A percentile compares a stretch with the other conserved stretches of the same genome.
Conservation (phyloP, 2,888 invertebrate genomes). For the Homarus gammarus region DNA sequence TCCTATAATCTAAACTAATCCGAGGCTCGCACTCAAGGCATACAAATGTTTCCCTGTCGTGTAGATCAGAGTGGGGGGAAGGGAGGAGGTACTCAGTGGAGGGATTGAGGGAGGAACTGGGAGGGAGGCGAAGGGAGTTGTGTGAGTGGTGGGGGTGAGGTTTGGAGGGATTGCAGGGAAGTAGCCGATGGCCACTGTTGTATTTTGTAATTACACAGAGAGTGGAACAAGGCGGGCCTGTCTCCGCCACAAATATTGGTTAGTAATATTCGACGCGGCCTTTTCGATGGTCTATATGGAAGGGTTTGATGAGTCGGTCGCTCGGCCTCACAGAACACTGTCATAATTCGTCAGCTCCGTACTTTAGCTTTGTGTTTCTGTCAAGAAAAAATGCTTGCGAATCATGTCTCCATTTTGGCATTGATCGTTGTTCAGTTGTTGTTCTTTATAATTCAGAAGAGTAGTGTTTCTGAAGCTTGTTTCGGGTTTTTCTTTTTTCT, state of each 20-base stretch:
- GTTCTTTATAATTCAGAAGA: too few relatives aligned
- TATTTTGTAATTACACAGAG: constrained; percentile 48
- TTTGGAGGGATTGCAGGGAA: neutral
- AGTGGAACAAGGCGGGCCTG: constrained; percentile 26
- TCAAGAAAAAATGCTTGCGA: too few relatives aligned
- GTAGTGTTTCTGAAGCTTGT: too few relatives aligned
- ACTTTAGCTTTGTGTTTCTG: too few relatives aligned
- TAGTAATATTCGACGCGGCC: constrained; percentile 33
- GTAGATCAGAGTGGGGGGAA: constrained; percentile 5
- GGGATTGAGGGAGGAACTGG: neutral
- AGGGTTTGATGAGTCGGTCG: constrained; percentile 22
- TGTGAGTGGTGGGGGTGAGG: neutral
- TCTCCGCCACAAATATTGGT: constrained; percentile 47
- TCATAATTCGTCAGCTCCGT: too few relatives aligned
- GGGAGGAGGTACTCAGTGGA: neutral
- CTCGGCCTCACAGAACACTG: too few relatives aligned
- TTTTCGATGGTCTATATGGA: constrained; percentile 8
- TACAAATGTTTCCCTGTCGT: constrained; percentile 57
- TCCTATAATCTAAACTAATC: constrained; percentile 56
- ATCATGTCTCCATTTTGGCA: too few relatives aligned
- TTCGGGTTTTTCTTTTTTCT: too few relatives aligned
- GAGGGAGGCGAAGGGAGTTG: neutral
- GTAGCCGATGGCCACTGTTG: constrained; percentile 25
- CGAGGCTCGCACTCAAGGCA: constrained; percentile 43
- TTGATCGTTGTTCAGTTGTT: too few relatives aligned